A percentile compares a stretch with the other conserved stretches of the same genome.
Conservation (phyloP, 2,797 vertebrate genomes). For the Onychomys arenicola region DNA sequence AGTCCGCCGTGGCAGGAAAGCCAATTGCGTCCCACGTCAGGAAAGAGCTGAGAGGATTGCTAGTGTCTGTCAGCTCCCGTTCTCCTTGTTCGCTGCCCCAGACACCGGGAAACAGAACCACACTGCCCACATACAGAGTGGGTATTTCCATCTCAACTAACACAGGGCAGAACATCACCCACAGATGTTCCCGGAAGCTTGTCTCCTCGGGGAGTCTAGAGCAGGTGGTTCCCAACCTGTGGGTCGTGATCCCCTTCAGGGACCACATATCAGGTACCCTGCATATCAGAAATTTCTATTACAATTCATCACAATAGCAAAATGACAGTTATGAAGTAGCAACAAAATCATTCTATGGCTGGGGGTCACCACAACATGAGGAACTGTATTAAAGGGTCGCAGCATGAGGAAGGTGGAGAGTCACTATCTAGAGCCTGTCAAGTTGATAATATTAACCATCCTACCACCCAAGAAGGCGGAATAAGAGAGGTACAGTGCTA, state of each 20-base stretch:
- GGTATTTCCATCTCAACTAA: not conserved
- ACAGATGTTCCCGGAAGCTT: not conserved
- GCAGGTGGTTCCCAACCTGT: not conserved
- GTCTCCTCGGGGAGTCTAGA: not conserved
- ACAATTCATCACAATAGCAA: not conserved
- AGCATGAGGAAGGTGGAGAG: not conserved
- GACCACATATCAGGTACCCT: not conserved
- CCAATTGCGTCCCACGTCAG: not conserved
- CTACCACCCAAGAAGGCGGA: rapidly evolving
- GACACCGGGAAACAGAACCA: not conserved
- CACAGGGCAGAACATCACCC: not conserved
- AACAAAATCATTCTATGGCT: not conserved
- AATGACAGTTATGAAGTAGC: not conserved
- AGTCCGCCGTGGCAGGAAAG: not conserved
- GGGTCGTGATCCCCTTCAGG: not conserved
- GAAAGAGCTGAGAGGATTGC: not conserved
- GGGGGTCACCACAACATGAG: not conserved
- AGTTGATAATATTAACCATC: not conserved
- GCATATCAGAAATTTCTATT: not conserved
- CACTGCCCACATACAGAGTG: not conserved
- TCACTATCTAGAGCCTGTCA: not conserved
- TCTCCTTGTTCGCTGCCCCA: not conserved
- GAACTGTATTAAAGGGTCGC: not conserved
- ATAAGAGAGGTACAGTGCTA: rapidly evolving
- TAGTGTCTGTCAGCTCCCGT: not conserved